Conservation (phyloP, 2,113 vertebrate species). For the Spilogale gracilis region DNA sequence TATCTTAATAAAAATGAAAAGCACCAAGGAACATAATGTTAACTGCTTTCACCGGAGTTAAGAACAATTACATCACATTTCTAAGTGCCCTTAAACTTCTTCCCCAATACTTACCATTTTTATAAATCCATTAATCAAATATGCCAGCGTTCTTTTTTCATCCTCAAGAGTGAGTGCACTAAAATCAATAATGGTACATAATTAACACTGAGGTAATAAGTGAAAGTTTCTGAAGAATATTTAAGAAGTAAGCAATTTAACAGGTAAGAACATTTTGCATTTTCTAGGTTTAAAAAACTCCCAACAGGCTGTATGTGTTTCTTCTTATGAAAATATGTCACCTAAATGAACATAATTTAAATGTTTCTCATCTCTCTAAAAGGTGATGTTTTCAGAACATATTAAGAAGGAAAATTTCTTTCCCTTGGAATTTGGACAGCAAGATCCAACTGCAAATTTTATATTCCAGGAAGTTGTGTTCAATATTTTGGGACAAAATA, state of each 20-base stretch:
- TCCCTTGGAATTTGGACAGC: constrained; percentile 25
- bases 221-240: neutral
- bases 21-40: constrained; percentile 18
- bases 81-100: neutral
- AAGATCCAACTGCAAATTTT: neutral
- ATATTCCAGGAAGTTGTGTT: neutral
- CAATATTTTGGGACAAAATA: constrained; percentile 23
- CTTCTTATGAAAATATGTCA: constrained; percentile 12
- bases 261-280: neutral
- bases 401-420: neutral
- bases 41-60: neutral
- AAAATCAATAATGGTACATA: constrained; percentile 69
- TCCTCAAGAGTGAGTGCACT: constrained; percentile 98
- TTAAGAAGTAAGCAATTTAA: neutral
- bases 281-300: constrained; percentile 33
- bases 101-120: constrained; percentile 92
- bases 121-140: constrained; percentile 97
- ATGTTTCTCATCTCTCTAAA: neutral
- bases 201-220: constrained; percentile 34
- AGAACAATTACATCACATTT: constrained; percentile 64
- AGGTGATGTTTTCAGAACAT: neutral
- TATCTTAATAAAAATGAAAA: constrained; percentile 67
- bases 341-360: neutral
- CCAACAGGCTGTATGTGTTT: neutral
- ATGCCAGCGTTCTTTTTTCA: constrained; percentile 94